A percentile compares a stretch with the other conserved stretches of the same genome.
Conservation (phyloP, 2,888 invertebrate genomes). For the Drosophila mimica region DNA sequence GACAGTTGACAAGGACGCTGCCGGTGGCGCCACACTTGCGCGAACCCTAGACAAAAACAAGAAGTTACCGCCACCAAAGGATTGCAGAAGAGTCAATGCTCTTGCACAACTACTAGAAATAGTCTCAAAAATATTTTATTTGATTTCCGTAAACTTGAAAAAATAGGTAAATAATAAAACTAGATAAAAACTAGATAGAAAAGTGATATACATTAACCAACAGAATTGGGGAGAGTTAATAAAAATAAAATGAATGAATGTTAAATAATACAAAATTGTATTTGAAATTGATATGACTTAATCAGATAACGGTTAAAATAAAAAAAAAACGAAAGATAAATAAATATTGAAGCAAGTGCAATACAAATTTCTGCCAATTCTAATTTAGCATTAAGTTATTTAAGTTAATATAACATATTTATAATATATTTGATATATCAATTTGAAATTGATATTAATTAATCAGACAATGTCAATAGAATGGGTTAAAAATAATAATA, state of each 20-base stretch:
- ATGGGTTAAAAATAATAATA: background rate
- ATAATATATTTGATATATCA: no score
- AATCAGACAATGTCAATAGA: background rate
- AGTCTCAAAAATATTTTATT: background rate
- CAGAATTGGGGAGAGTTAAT: background rate
- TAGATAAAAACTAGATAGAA: background rate
- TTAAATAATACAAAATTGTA: background rate
- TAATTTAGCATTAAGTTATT: background rate
- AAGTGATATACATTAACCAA: background rate
- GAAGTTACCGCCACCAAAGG: background rate
- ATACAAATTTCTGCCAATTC: background rate
- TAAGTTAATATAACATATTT: no score
- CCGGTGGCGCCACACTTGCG: slow-evolving; percentile 43
- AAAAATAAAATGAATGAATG: background rate
- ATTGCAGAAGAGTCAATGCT: background rate
- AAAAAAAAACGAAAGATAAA: background rate
- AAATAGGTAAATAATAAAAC: no score
- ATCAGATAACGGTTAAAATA: background rate
- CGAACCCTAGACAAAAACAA: slow-evolving; percentile 58
- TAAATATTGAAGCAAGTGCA: background rate
- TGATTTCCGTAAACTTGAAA: background rate
- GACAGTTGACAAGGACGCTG: slow-evolving; percentile 46
- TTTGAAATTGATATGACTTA: background rate
- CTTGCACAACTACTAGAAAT: background rate
- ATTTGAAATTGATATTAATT: background rate